Evolutionary conservation across 2,113 vertebrate genomes (phyloP), one percentile per base, ranked within the genome.

Genomic region (Rostratula benghalensis): DNA sequence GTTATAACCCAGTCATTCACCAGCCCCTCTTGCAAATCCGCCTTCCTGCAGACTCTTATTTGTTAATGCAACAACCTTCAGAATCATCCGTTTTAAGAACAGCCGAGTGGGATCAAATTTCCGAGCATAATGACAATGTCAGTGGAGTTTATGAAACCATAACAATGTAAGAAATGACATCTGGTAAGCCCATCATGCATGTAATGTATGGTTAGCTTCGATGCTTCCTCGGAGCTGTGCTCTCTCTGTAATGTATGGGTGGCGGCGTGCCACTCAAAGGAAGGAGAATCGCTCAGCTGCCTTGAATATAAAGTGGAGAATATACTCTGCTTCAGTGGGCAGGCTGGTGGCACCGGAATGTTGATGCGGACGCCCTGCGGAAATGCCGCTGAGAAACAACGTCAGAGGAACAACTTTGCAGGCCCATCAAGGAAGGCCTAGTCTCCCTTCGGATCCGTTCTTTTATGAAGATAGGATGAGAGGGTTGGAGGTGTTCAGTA

Each of bases 111-210:
- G 94, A 96, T 94, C 56, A 87, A 89, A 98, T 97, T 85, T 93
- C 91, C 94, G 94, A 98, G 97, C 92, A 79, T 98, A 97, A 98
- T 97, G 98, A 97, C 95, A 94, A 98, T 95, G 97, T 98, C 98
- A 98, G 96, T 87, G 93, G 82, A 94, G 97, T 97, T 98, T 98
- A 97, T 97, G 98, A 98, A 98, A 98, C 97, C 96, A 78, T 95
- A 94, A 94, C 94, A 80, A 83, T 59, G 95, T 97, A 97, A 98
- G 98, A 91, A 97, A 97, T 94, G 98, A 97, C 98, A 98, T 98
- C 98, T 98, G 98, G 98, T 96, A 92, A 98, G 97, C 92, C 97
- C 97, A 90, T 97, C 92, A 79, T 43, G 97, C 98, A 89, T 97
- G 97, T 98, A 98, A 98, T 97, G 96, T 97, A 84, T 22, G 96